These are phyloP conservation scores for Lomographa bimaculata DNA, from an alignment of 2,888 invertebrate species.

Conservation along the genomic window DNA sequence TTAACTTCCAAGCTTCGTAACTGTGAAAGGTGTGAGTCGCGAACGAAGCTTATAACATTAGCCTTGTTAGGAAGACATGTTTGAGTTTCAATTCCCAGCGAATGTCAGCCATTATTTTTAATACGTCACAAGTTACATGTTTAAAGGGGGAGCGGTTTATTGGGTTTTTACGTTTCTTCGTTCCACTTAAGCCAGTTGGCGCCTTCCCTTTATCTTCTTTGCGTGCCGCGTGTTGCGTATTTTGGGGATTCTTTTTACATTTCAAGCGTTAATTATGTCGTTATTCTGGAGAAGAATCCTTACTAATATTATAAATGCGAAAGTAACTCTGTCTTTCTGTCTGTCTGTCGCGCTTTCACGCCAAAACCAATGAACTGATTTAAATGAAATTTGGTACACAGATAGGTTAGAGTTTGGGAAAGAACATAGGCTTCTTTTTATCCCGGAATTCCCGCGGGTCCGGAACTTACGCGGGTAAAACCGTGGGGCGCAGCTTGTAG, in stretches of 20 bases:
- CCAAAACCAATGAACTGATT: too few relatives aligned
- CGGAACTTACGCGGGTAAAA: too few relatives aligned
- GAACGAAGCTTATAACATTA: slow-evolving; percentile 16
- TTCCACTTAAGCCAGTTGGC: slow-evolving; percentile 4
- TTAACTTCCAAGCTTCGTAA: slow-evolving; percentile 4
- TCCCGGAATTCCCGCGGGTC: too few relatives aligned
- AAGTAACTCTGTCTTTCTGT: too few relatives aligned
- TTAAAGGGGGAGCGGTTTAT: slow-evolving; percentile 15
- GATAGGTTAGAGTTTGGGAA: too few relatives aligned
- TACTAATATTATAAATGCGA: too few relatives aligned
- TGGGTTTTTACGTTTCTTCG: slow-evolving; percentile 9
- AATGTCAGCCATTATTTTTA: slow-evolving; percentile 20
- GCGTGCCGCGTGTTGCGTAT: background rate
- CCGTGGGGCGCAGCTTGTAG: too few relatives aligned
- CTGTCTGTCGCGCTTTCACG: too few relatives aligned
- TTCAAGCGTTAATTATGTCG: too few relatives aligned
- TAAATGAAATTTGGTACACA: too few relatives aligned
- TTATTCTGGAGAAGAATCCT: too few relatives aligned
- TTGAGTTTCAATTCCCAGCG: slow-evolving; percentile 18
- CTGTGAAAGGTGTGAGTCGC: slow-evolving; percentile 3
- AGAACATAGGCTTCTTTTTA: too few relatives aligned
- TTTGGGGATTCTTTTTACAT: background rate
- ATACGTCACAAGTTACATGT: slow-evolving; percentile 13
- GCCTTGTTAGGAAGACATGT: slow-evolving; percentile 18
- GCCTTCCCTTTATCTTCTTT: slow-evolving; percentile 1